These are phyloP conservation scores for Allophyes oxyacanthae DNA, from an alignment of 2,888 invertebrate genomes.

Conservation along the genomic window DNA sequence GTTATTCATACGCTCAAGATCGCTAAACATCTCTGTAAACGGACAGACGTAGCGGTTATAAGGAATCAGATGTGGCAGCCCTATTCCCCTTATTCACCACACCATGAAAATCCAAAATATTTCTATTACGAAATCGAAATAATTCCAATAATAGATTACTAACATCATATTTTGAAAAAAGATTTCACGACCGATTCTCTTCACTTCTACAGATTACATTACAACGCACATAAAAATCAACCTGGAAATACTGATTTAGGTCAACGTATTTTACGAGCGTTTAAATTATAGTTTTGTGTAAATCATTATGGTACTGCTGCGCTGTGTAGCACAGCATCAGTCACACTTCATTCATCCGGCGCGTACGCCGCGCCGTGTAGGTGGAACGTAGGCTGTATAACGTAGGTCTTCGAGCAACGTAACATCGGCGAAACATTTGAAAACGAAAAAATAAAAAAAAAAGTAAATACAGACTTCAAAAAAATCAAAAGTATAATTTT, in stretches of 20 bases:
- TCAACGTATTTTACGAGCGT: slow-evolving; percentile 44
- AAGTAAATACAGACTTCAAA: no score
- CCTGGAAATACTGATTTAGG: slow-evolving; percentile 36
- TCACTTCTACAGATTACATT: slow-evolving; percentile 35
- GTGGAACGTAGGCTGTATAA: background rate
- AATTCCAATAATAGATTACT: background rate
- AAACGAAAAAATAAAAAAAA: no score
- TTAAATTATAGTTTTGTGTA: slow-evolving; percentile 38
- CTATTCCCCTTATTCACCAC: slow-evolving; percentile 1
- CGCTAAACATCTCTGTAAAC: no score
- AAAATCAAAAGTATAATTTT: no score
- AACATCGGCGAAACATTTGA: no score
- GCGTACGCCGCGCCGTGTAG: background rate
- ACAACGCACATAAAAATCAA: slow-evolving; percentile 38
- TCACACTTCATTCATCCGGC: slow-evolving; percentile 27
- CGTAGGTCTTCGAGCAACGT: background rate
- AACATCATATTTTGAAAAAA: background rate
- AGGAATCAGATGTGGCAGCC: background rate
- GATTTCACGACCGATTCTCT: slow-evolving; percentile 26
- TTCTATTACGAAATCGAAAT: background rate
- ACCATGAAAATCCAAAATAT: background rate
- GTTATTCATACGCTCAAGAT: no score
- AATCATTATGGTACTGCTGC: slow-evolving; percentile 22
- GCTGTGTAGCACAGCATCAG: slow-evolving; percentile 27
- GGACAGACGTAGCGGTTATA: no score